Base-by-base conservation (phyloP, 2,888 invertebrate genomes). In the Torymus tubicola region DNA sequence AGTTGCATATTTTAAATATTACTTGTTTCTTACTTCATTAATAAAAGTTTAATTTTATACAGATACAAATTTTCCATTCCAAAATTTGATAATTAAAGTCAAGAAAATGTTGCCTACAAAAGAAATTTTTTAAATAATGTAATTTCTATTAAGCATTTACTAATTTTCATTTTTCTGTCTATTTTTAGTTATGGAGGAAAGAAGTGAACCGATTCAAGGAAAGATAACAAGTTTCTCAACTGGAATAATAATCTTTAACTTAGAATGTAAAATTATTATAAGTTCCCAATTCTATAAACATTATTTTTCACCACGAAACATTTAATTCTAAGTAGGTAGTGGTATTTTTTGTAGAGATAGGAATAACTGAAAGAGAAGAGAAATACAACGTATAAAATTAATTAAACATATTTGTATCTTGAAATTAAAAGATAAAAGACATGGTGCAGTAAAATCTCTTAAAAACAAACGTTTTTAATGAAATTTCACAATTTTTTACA, bases 101-200 rank as follows among this genome's bases (percentile, higher is more conserved):
- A 31, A 31, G 2, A 73, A 57, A 13, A 52, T 53, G 8, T 21
- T 31, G 4, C 11, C 10, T 55, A 31, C 58, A 13, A 64, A 31
- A 31, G 8, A 2, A 31, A 8, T 31, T 31, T 31, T 31, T 42
- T 24, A 68, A 53, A 63, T 42, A 53, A 72, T 18, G 52, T 52
- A 0, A 70, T 24, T 64, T 14, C 18, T 52, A 31, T 5, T 50
- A 57, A 52, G 12, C 42, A 31, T 14, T 3, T 72, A 58, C 52
- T 72, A 60, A 63, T 75, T 60, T 60, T 50, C 3, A 31, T 64
- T 2, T 42, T 57, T 81, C 69, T 70, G 58, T 71, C 50, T 61
- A 78, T 78, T 80, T 82, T 69, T 80, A 80, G 80, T 79, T 68
- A 31, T 80, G 72, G 77, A 76, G 53, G 24, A 69, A 50, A 67